A percentile compares a stretch with the other conserved stretches of the same genome.
Conservation (phyloP, 2,888 invertebrate species). For the Argyra leucocephala region DNA sequence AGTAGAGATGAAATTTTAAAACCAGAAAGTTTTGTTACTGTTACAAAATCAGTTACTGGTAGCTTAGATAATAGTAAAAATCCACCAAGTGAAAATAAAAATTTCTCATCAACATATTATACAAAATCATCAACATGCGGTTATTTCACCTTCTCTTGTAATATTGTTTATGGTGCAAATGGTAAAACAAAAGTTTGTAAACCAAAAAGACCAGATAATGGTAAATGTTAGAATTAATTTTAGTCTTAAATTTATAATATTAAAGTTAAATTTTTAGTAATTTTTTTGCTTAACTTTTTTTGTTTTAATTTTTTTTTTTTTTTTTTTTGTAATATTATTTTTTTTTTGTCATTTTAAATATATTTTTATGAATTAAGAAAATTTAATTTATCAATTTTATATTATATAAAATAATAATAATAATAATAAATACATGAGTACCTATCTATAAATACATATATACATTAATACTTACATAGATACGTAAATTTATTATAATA, state of each 20-base stretch:
- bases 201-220: constrained; percentile 67
- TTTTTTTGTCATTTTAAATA: no score
- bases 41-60: constrained; percentile 71
- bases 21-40: constrained; percentile 63
- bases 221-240: constrained; percentile 51
- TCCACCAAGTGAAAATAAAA: constrained; percentile 55
- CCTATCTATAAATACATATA: no score
- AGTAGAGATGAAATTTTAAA: constrained; percentile 39
- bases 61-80: constrained; percentile 54
- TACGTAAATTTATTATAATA: no score
- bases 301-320: no score
- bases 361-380: no score
- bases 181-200: constrained; percentile 72
- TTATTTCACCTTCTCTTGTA: constrained; percentile 77
- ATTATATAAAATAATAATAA: no score
- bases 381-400: no score
- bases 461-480: no score
- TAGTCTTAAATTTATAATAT: background rate
- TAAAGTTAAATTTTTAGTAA: no score
- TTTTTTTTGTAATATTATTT: no score
- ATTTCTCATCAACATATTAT: constrained; percentile 69
- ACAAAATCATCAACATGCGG: constrained; percentile 81
- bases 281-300: no score
- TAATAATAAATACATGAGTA: no score
- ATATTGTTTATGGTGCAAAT: constrained; percentile 65